Evolutionary conservation across 2,888 invertebrate species (phyloP).

Genomic region (Scaptomyza caliginosa): DNA sequence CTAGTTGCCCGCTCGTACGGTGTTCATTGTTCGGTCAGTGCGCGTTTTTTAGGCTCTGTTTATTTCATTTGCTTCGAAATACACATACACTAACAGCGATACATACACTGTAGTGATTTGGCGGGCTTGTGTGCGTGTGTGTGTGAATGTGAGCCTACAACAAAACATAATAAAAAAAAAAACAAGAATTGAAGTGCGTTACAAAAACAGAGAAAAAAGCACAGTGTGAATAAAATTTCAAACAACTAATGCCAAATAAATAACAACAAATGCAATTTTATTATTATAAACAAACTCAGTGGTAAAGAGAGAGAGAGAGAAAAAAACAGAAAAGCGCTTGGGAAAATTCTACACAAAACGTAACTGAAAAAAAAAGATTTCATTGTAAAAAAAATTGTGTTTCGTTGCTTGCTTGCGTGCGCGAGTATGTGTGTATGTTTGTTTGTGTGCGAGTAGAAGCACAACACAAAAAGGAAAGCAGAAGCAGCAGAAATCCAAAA

Average conservation of each 20-base stretch:
- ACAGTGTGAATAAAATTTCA: constrained; percentile 29
- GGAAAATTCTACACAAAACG: constrained; percentile 47
- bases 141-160: constrained; percentile 64
- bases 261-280: constrained; percentile 42
- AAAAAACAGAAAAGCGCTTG: constrained; percentile 24
- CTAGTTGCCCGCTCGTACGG: constrained; percentile 43
- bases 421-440: constrained; percentile 24
- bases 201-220: constrained; percentile 45
- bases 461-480: constrained; percentile 63
- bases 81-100: constrained; percentile 50
- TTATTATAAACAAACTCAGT: constrained; percentile 17
- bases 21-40: constrained; percentile 53
- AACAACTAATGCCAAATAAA: constrained; percentile 38
- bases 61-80: constrained; percentile 55
- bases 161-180: constrained; percentile 53
- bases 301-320: not conserved
- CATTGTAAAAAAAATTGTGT: constrained; percentile 59
- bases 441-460: constrained; percentile 52
- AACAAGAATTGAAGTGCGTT: constrained; percentile 43
- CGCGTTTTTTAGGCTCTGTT: constrained; percentile 63
- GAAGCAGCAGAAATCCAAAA: constrained; percentile 60
- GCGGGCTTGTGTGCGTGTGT: constrained; percentile 71
- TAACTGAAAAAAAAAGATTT: constrained; percentile 52
- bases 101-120: constrained; percentile 76
- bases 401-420: constrained; percentile 49